Evolutionary conservation across 2,113 vertebrate genomes (phyloP).

Genomic region (Heloderma charlesbogerti): DNA sequence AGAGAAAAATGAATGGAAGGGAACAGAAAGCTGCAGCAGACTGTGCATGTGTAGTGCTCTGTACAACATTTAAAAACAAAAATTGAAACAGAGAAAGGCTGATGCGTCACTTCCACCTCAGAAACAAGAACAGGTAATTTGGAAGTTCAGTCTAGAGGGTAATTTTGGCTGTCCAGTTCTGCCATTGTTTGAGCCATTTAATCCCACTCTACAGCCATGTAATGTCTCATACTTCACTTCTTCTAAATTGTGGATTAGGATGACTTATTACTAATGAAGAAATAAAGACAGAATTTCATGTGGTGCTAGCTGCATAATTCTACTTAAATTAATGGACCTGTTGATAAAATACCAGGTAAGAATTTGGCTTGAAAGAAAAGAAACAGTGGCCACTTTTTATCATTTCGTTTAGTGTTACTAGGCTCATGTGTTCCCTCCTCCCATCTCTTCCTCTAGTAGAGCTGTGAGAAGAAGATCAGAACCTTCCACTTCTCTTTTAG

Average conservation of each 20-base stretch:
- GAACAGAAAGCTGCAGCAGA: no score
- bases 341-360: background rate
- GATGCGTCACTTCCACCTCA: no score
- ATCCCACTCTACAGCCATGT: background rate
- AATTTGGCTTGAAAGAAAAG: background rate
- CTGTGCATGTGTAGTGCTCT: no score
- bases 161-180: background rate
- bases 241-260: background rate
- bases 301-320: background rate
- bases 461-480: no score
- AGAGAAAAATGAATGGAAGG: background rate
- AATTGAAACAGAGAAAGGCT: no score
- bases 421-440: no score
- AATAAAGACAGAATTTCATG: conserved; percentile 1
- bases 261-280: background rate
- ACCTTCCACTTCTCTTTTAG: no score
- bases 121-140: no score
- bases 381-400: background rate
- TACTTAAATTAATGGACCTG: background rate
- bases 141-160: no score
- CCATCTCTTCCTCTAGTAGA: no score
- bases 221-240: background rate
- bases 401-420: no score
- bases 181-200: background rate
- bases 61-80: no score